Evolutionary conservation across 2,797 vertebrate species (phyloP), one percentile per base, ranked within the genome.

Genomic region (Erithacus rubecula): DNA sequence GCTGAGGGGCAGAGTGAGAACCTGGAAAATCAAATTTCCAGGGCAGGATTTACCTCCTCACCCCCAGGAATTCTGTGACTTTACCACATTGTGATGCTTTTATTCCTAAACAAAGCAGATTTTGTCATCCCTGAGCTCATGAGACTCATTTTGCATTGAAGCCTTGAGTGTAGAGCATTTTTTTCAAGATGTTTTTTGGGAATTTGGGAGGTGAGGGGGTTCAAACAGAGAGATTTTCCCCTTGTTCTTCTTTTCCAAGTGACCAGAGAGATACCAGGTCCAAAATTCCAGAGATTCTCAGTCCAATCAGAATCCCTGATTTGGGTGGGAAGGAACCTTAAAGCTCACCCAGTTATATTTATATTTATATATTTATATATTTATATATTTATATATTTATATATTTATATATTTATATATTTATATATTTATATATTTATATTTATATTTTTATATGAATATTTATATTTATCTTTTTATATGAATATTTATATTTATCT

Each of bases 121-220:
- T 24, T 5, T 8, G 0, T 32, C 9, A 6, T 75, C 20, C 8
- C n/a, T 0, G 10, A 2, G 20, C 9, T 58, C 18, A 2, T 6
- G 15, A 21, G 26, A 15, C 23, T 70, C 2, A 5, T 63, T 79
- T 56, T 39, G 16, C 19, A 4, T 39, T 65, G 36, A 63, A 49
- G 17, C 58, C 0, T 0, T 12, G 46, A 15, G 63, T 36, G 14
- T 1, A 2, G 6, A 10, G 5, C 10, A 3, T 67, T 56, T 56
- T 77, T 77, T 36, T 9, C 10, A n/a, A 76, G n/a, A 8, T 29
- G 3, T 3, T 2, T 91, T 69, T 56, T 58, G 32, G 29, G 8
- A 53, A 8, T 62, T 1, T 39, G 22, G 27, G 47, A 7, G 24
- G 16, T 55, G 55, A 77, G 15, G 11, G 18, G 21, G 15, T 63